Base-by-base conservation (phyloP, 2,113 vertebrate species). In the Oncorhynchus masou region DNA sequence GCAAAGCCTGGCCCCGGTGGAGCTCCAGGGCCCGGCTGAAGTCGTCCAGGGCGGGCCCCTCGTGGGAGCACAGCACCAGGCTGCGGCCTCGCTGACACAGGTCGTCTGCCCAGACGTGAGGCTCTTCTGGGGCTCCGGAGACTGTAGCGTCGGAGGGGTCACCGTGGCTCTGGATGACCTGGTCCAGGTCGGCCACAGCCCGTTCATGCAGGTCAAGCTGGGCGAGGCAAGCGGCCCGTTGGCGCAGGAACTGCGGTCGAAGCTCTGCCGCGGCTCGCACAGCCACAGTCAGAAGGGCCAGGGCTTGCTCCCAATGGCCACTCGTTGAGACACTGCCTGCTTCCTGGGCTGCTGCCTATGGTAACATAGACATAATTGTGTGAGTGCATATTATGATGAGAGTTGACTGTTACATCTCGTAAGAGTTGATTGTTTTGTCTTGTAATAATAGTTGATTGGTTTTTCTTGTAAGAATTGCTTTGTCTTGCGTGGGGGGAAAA, bases 281-380 rank as follows among this genome's bases (percentile, higher is more conserved):
- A 0, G 96, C 95, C 80, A 99, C 89, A 0, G 94, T 95, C 49
- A 94, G 92, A 3, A 96, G 95, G 5, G 88, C 74, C 24, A 98
- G 87, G 0, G 95, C 96, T 2, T 45, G 39, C 39, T 45, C 39
- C 39, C 39, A 45, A 45, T 45, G 39, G 9, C 39, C 39, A 45
- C 39, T 45, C 2, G 39, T 9, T 12, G 39, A 45, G 39, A 45
- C 39, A 2, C 15, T 62, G 19, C 86, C 81, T 25, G 96, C 97
- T 81, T 97, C 93, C 83, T 90, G 92, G 22, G 94, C 94, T 24
- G 96, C 95, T 0, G 91, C 93, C 97, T 94, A 73, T 13, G 19
- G 68, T 24, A 22, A 62, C 8, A 45, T 5, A 62, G 11, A 11
- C 22, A 62, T 3, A 54, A 54, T 54, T 15, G 51, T 54, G 16